These are phyloP conservation scores for Luehdorfia chinensis DNA, from an alignment of 1,140 invertebrate genomes.

Conservation along the genomic window DNA sequence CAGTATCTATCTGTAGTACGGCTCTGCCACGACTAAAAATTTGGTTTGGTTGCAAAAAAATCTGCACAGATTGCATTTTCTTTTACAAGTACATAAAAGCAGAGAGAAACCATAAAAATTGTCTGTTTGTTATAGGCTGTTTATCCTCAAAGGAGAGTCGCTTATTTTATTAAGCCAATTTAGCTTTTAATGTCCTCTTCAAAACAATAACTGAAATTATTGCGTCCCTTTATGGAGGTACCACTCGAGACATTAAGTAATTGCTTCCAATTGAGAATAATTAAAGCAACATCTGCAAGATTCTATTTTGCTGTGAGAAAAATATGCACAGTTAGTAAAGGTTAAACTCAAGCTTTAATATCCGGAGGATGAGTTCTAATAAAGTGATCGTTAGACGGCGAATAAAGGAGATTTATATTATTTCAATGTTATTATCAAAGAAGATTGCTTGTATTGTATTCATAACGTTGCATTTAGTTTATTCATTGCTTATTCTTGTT, in stretches of 20 bases:
- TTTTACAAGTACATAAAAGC: too few relatives aligned
- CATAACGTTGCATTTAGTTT: too few relatives aligned
- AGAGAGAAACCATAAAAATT: too few relatives aligned
- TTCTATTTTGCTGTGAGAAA: slow-evolving; percentile 30
- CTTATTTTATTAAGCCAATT: slow-evolving; percentile 22
- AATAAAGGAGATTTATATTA: neutral
- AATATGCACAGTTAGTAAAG: slow-evolving; percentile 20
- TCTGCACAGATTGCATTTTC: too few relatives aligned
- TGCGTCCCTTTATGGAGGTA: slow-evolving; percentile 27
- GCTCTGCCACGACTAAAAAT: too few relatives aligned
- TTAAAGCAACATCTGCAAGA: slow-evolving; percentile 43
- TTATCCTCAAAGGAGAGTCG: neutral
- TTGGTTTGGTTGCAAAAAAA: too few relatives aligned
- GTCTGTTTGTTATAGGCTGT: neutral
- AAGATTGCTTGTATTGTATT: neutral
- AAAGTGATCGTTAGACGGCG: neutral
- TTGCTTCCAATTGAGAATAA: slow-evolving; percentile 43
- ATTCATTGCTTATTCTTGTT: too few relatives aligned
- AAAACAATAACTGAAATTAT: slow-evolving; percentile 32
- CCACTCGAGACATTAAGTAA: slow-evolving; percentile 32
- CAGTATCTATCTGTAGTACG: too few relatives aligned
- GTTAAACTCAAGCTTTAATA: slow-evolving; percentile 1
- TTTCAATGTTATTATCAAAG: neutral
- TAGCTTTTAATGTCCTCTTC: slow-evolving; percentile 29
- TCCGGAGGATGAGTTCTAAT: neutral